A percentile compares a stretch with the other conserved stretches of the same genome.
Evolutionary conservation across 2,888 invertebrate species (phyloP).

Genomic region (Julus scandinavius): DNA sequence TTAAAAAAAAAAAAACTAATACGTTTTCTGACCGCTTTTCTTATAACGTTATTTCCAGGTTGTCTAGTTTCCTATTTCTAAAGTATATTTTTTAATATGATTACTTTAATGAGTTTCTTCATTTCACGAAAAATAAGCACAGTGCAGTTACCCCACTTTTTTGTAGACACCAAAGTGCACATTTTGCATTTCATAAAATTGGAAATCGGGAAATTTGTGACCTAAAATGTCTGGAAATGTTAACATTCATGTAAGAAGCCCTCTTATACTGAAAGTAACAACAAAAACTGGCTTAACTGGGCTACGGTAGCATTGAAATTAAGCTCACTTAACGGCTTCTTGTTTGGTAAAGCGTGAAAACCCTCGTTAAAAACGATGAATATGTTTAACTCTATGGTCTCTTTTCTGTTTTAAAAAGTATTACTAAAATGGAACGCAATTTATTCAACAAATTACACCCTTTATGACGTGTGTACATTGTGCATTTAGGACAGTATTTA

Average conservation of each 20-base stretch:
- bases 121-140: not conserved
- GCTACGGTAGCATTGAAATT: constrained; percentile 28
- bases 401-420: not conserved
- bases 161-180: not conserved
- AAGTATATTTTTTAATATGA: not conserved
- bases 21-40: not conserved
- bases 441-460: not conserved
- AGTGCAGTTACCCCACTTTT: not conserved
- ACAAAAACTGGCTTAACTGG: constrained; percentile 28
- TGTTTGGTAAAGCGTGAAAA: not conserved
- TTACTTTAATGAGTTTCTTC: not conserved
- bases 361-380: not conserved
- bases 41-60: not conserved
- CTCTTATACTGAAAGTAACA: not conserved
- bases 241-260: constrained; percentile 3
- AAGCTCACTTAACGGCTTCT: constrained; percentile 3
- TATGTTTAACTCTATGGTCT: not conserved
- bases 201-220: not conserved
- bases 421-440: not conserved
- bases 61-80: not conserved
- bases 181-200: not conserved
- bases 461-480: not conserved
- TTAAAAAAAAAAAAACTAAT: no score
- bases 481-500: not conserved
- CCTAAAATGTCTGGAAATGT: not conserved